These are phyloP conservation scores for Diarsia dahlii DNA, from an alignment of 2,888 invertebrate genomes.

Conservation along the genomic window DNA sequence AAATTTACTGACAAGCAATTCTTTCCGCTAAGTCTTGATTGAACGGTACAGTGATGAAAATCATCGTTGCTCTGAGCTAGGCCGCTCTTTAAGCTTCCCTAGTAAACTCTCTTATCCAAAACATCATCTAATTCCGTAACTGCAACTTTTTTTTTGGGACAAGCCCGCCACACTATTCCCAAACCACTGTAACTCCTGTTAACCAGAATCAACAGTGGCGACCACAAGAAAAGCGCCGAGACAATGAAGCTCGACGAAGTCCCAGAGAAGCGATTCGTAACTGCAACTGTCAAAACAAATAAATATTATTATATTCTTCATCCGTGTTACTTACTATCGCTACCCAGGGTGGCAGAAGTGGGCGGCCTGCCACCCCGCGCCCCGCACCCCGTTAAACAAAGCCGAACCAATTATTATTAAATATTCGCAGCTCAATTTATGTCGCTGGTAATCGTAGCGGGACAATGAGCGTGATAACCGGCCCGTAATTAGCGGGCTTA, in stretches of 20 bases:
- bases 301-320: neutral
- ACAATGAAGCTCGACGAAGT: too few relatives aligned
- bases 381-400: conserved; percentile 82
- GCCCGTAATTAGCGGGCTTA: conserved; percentile 82
- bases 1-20: neutral
- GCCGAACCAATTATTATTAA: conserved; percentile 88
- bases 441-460: conserved; percentile 75
- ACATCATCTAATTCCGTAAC: neutral
- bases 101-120: neutral
- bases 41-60: neutral
- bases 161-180: too few relatives aligned
- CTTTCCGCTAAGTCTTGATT: neutral
- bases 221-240: too few relatives aligned
- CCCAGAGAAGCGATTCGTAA: too few relatives aligned
- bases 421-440: conserved; percentile 80
- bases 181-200: too few relatives aligned
- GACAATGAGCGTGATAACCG: conserved; percentile 83
- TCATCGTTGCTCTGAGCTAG: neutral
- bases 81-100: neutral
- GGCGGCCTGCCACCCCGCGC: conserved; percentile 66
- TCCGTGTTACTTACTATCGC: conserved; percentile 63
- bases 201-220: too few relatives aligned
- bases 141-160: too few relatives aligned
- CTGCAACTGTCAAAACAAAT: too few relatives aligned
- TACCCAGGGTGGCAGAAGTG: conserved; percentile 70